Evolutionary conservation across 1,140 invertebrate genomes (phyloP), one percentile per base, ranked within the genome.

Genomic region (Chironomus striatipennis): DNA sequence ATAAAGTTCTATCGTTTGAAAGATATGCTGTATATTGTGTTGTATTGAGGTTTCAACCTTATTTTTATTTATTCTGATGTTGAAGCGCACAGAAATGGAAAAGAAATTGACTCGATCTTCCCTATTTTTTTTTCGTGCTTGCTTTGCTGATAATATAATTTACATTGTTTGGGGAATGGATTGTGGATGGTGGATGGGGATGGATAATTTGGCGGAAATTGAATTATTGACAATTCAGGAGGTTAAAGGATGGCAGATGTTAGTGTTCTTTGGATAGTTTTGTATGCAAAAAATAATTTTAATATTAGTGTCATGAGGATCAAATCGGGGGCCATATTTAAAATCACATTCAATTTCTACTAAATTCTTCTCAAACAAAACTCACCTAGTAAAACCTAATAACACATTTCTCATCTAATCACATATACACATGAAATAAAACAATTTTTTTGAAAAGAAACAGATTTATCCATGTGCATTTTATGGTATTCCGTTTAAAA

Each of bases 401-500:
- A 1, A 34, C 5, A 34, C 24, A 34, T 34, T 34, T 5, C 24
- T 34, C 2, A n/a, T n/a, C n/a, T n/a, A n/a, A n/a, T n/a, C n/a
- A n/a, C n/a, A 34, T 34, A 34, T 5, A 34, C 24, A 34, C 24
- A 34, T 34, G 24, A 34, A 34, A 34, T 34, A 34, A 34, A 34
- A 34, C 24, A 34, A 34, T 2, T 34, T 34, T n/a, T 34, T 34
- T 34, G 24, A 34, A 34, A 34, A 34, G 47, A 70, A 20, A 70
- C n/a, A 70, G 17, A 70, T 70, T 70, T 70, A 57, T 70, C 65
- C 17, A 20, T 70, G 65, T 70, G 65, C 65, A 70, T 17, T 70
- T 70, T 70, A 70, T 70, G 17, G 65, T 70, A 20, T 70, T 70
- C 65, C 65, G 2, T 70, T 70, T 17, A 3, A n/a, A 9, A 70